Evolutionary conservation across 2,797 vertebrate species (phyloP).

Genomic region (Saxicola maurus): DNA sequence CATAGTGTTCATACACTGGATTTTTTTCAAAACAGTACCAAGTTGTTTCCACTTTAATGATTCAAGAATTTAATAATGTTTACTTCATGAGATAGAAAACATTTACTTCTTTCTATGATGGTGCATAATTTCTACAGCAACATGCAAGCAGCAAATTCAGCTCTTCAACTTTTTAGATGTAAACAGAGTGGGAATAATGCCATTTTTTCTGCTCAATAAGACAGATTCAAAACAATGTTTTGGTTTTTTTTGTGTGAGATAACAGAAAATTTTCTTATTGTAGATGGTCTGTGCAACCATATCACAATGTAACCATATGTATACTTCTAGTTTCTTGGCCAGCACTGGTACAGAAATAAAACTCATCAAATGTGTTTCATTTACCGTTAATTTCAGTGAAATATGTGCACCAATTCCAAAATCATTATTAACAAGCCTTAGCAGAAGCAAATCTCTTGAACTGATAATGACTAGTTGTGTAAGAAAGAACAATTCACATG

Average conservation of each 20-base stretch:
- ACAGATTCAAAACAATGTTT: neutral
- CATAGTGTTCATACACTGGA: neutral
- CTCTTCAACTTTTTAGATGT: neutral
- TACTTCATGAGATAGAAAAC: neutral
- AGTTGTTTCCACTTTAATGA: neutral
- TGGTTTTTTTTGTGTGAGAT: neutral
- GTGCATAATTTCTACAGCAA: neutral
- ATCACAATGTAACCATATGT: neutral
- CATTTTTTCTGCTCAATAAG: neutral
- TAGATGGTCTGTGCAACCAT: neutral
- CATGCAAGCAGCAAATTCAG: neutral
- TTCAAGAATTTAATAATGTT: neutral
- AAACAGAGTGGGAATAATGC: neutral
- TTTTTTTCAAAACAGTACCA: neutral
- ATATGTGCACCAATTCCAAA: neutral
- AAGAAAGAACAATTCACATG: neutral
- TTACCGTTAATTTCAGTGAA: neutral
- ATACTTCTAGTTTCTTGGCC: neutral
- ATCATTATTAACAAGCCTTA: neutral
- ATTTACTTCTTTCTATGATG: neutral
- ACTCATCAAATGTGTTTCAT: neutral
- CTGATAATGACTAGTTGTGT: neutral
- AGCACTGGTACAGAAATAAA: neutral
- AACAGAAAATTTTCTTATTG: neutral
- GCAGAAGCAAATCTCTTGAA: neutral